Evolutionary conservation across 1,140 invertebrate genomes (phyloP).

Genomic region (Heliconius congener): DNA sequence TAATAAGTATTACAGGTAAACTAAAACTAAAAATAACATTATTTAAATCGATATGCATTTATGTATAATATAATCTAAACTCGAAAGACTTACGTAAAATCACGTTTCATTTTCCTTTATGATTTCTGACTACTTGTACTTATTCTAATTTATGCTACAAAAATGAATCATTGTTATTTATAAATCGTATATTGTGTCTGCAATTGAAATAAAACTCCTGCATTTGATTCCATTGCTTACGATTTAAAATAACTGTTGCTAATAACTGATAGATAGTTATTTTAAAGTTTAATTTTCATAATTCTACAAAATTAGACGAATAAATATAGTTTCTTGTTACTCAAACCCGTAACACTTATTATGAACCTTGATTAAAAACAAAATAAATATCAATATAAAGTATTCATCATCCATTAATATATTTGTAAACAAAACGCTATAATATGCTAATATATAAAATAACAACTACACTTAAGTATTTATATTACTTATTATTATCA

Average conservation of each 20-base stretch:
- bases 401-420: not conserved
- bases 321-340: not conserved
- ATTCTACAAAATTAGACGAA: not conserved
- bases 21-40: not conserved
- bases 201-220: not conserved
- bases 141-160: not conserved
- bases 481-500: not conserved
- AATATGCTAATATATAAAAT: not conserved
- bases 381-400: not conserved
- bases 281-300: not conserved
- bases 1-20: not conserved
- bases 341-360: not conserved
- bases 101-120: conserved; percentile 5
- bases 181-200: not conserved
- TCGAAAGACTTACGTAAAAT: not conserved
- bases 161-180: not conserved
- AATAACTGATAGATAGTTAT: not conserved
- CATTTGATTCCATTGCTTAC: not conserved
- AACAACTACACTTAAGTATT: not conserved
- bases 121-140: not conserved
- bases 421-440: conserved; percentile 6
- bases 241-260: not conserved
- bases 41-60: not conserved
- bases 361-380: not conserved
- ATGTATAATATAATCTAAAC: too few species aligned